phyloP scores from a whole-genome alignment of 2,113 vertebrate species.

The Entelurus aequoreus region DNA sequence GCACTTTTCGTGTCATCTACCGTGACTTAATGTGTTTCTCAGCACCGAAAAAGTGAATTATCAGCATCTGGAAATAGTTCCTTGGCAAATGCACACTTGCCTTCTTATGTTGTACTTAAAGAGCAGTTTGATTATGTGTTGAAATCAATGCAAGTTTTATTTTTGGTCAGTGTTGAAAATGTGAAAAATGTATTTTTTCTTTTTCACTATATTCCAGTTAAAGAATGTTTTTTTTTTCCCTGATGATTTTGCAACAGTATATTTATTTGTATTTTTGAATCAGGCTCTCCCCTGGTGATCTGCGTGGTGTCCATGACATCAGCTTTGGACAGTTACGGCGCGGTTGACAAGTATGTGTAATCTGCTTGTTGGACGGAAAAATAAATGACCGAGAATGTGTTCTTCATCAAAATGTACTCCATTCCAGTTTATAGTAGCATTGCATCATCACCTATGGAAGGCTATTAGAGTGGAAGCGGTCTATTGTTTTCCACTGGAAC shows the following conservation, averaged over 20 bases:
- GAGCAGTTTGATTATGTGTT: not conserved
- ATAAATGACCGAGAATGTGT: not conserved
- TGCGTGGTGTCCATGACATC: conserved; percentile 82
- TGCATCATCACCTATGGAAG: conserved; percentile 26
- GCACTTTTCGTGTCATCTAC: not conserved
- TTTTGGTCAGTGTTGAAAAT: not conserved
- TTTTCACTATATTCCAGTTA: not conserved
- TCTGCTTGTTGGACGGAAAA: not conserved
- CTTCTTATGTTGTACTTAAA: not conserved
- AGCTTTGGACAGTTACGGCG: conserved; percentile 82
- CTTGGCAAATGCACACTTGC: not conserved
- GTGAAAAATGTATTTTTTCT: not conserved
- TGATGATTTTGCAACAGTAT: not conserved
- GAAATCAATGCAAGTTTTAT: not conserved
- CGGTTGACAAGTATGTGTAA: conserved; percentile 80
- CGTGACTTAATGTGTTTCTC: not conserved
- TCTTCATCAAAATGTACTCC: conserved; percentile 3
- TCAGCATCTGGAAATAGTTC: not conserved
- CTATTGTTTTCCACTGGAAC: conserved; percentile 11
- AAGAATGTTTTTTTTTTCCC: not conserved
- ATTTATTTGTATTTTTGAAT: conserved; percentile 8
- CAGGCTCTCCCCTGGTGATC: conserved; percentile 86
- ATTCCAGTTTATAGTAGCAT: conserved; percentile 2
- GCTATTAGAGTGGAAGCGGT: conserved; percentile 19
- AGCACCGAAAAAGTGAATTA: not conserved